Base-by-base conservation (phyloP, 2,888 invertebrate genomes). In the Podabrus alpinus region DNA sequence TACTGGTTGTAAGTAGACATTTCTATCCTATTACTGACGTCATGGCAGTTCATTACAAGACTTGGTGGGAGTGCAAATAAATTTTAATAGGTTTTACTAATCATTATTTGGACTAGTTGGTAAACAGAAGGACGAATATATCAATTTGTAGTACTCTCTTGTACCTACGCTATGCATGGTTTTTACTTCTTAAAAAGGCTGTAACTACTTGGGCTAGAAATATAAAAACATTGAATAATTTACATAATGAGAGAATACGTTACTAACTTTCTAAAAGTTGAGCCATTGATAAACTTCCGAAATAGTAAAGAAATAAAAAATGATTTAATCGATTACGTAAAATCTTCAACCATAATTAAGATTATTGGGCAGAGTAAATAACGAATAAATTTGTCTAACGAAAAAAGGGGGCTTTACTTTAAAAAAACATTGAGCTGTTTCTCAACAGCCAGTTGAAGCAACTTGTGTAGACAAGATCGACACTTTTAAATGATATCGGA, bases 51-150 rank as follows among this genome's bases (percentile, higher is more conserved):
- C 21, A 17, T n/a, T 17, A 64, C 13, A 19, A 64, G 62, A 64
- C 17, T 19, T 21, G 62, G 62, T 64, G 62, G 62, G 62, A 64
- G 62, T 64, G 62, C 62, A 64, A 64, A 64, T 64, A 64, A 21
- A 19, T 64, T 17, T 64, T 64, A 64, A 64, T 64, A 13, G 15
- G 62, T n/a, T 64, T 45, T 64, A 16, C 62, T 21, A 21, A 64
- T 64, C 21, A 64, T 19, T 64, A 15, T 64, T 64, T 21, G 10
- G 61, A 17, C 17, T 45, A 45, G n/a, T 61, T 19, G 17, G n/a
- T 64, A 64, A 64, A 64, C 62, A 64, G 19, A 19, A 19, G 62
- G 62, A 64, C 62, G 21, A 13, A 64, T 3, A 15, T 0, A 61
- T 17, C 5, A 19, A 4, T 45, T n/a, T n/a, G 7, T n/a, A 45